Evolutionary conservation across 64 coral and sea anemone species (phyloP).

Genomic region (Stylophora pistillata): DNA sequence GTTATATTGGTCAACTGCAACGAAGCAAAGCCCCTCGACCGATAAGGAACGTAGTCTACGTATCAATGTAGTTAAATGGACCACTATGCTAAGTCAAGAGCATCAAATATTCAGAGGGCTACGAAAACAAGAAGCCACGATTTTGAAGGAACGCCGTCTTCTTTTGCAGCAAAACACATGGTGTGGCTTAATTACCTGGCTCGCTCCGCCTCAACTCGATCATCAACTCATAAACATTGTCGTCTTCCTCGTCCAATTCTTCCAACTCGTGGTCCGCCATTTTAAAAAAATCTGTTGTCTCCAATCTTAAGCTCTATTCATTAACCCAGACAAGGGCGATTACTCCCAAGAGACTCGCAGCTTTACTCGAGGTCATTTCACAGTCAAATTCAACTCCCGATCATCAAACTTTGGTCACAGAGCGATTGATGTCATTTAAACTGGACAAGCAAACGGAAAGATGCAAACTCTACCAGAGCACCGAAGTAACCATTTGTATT

Average conservation of each 20-base stretch:
- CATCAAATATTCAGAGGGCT: slow-evolving; percentile 23
- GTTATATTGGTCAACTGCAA: neutral
- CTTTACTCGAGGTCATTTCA: neutral
- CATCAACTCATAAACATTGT: slow-evolving; percentile 73
- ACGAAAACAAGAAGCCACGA: slow-evolving; percentile 41
- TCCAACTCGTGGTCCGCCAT: slow-evolving; percentile 77
- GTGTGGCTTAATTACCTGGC: slow-evolving; percentile 64
- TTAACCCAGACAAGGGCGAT: neutral
- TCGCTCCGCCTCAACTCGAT: slow-evolving; percentile 89
- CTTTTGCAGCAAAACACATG: neutral
- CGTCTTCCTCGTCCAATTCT: slow-evolving; percentile 54
- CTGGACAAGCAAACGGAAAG: neutral
- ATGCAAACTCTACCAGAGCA: neutral
- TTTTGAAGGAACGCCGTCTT: neutral
- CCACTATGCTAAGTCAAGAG: neutral
- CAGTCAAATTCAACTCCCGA: neutral
- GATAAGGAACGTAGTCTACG: neutral
- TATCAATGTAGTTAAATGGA: slow-evolving; percentile 5
- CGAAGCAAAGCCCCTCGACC: neutral
- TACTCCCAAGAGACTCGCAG: neutral
- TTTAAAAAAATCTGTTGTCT: slow-evolving; percentile 39
- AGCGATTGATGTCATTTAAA: slow-evolving; percentile 18
- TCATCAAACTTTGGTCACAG: slow-evolving; percentile 5
- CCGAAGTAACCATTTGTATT: neutral
- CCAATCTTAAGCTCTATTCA: neutral